Evolutionary conservation across 2,888 invertebrate species (phyloP).

Genomic region (Ophion ventricosus): DNA sequence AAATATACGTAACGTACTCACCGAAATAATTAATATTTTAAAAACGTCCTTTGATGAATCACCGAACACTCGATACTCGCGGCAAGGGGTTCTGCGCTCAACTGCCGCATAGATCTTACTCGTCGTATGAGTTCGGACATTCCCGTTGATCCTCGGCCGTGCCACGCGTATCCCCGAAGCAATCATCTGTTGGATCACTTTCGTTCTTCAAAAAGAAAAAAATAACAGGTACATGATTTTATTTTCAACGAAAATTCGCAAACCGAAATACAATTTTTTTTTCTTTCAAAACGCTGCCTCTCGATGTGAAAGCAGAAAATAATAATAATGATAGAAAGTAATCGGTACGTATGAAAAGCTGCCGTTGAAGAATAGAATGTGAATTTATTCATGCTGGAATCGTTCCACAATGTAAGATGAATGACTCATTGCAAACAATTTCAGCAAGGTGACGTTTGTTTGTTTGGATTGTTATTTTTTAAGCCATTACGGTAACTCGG

Average conservation of each 20-base stretch:
- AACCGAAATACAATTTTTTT: not conserved
- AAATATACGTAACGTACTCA: conserved; percentile 43
- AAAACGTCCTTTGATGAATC: conserved; percentile 44
- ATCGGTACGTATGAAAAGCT: not conserved
- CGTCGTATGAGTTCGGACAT: conserved; percentile 62
- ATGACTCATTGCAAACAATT: not conserved
- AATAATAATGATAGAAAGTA: not conserved
- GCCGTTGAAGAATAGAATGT: not conserved
- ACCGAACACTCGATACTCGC: conserved; percentile 61
- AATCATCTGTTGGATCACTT: conserved; percentile 61
- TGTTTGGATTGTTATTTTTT: not conserved
- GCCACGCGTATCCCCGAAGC: conserved; percentile 68
- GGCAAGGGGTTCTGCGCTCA: conserved; percentile 69
- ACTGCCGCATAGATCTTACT: conserved; percentile 64
- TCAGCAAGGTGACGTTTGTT: not conserved
- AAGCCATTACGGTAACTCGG: not conserved
- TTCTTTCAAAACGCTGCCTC: not conserved
- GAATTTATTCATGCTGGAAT: not conserved
- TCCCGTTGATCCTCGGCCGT: conserved; percentile 61
- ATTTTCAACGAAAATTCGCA: not conserved
- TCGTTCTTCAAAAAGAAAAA: conserved; percentile 17
- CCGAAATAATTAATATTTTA: conserved; percentile 34
- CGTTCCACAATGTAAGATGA: not conserved
- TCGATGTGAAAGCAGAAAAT: not conserved
- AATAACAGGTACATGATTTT: not conserved